Conservation (phyloP, 2,797 vertebrate genomes). For the Aplochiton taeniatus region DNA sequence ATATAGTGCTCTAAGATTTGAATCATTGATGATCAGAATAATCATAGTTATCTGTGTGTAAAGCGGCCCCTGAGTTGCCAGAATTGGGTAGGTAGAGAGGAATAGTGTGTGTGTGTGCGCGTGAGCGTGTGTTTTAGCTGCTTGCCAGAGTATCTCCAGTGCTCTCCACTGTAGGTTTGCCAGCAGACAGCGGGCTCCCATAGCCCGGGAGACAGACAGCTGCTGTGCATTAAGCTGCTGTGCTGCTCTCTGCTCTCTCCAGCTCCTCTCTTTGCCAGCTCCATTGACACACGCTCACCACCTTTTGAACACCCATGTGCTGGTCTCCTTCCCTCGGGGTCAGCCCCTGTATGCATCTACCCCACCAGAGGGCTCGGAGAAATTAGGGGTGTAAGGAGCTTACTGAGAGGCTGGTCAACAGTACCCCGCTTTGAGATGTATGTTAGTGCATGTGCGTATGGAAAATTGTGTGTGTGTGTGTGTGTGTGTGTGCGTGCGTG, state of each 20-base stretch:
- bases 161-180: slow-evolving; percentile 54
- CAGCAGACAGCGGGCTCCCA: slow-evolving; percentile 66
- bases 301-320: slow-evolving; percentile 1
- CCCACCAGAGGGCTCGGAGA: background rate
- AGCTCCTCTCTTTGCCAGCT: slow-evolving; percentile 18
- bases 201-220: slow-evolving; percentile 73
- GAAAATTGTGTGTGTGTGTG: slow-evolving; percentile 7
- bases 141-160: slow-evolving; percentile 54
- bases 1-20: slow-evolving; percentile 24
- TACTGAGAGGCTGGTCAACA: slow-evolving; percentile 12
- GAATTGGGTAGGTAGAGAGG: slow-evolving; percentile 37
- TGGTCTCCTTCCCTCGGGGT: background rate
- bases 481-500: background rate
- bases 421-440: slow-evolving; percentile 21
- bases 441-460: background rate
- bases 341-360: background rate
- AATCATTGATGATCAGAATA: slow-evolving; percentile 36
- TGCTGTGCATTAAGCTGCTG: slow-evolving; percentile 71
- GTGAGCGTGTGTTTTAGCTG: slow-evolving; percentile 20
- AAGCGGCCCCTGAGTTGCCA: slow-evolving; percentile 31
- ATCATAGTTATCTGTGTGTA: slow-evolving; percentile 21
- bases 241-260: slow-evolving; percentile 40
- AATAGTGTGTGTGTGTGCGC: slow-evolving; percentile 19
- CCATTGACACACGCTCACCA: background rate
- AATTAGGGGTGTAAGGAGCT: slow-evolving; percentile 10